These are phyloP conservation scores for Seira sanloemensis DNA, from an alignment of 2,888 invertebrate species.

Conservation along the genomic window DNA sequence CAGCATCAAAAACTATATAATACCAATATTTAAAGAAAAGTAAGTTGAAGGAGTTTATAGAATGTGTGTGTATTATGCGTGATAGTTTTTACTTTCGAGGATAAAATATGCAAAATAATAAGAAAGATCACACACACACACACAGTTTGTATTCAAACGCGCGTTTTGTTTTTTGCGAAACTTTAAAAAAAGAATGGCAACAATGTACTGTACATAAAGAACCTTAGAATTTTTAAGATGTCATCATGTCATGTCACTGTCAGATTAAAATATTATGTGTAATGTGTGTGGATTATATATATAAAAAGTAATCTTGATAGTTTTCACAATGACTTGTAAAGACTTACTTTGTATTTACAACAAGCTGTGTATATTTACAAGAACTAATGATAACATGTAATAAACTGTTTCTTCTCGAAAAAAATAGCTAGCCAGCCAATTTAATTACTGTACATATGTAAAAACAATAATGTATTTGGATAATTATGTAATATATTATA, in stretches of 20 bases:
- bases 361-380: not conserved
- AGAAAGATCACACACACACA: not conserved
- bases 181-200: no score
- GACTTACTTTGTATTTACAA: not conserved
- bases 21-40: no score
- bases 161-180: no score
- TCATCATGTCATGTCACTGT: not conserved
- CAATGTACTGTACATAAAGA: not conserved
- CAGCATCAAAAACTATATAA: no score
- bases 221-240: no score
- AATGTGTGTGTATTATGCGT: no score
- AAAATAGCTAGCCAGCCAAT: not conserved
- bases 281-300: no score
- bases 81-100: not conserved
- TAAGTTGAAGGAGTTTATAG: no score
- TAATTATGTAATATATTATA: not conserved
- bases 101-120: no score
- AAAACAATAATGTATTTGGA: not conserved
- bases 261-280: not conserved
- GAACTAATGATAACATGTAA: no score
- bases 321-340: conserved; percentile 1
- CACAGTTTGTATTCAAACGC: not conserved
- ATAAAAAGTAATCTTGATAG: not conserved
- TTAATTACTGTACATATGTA: not conserved
- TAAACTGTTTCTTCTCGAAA: not conserved